These are phyloP conservation scores for Brachyalestes nurse DNA, from an alignment of 2,797 vertebrate genomes.

Conservation along the genomic window DNA sequence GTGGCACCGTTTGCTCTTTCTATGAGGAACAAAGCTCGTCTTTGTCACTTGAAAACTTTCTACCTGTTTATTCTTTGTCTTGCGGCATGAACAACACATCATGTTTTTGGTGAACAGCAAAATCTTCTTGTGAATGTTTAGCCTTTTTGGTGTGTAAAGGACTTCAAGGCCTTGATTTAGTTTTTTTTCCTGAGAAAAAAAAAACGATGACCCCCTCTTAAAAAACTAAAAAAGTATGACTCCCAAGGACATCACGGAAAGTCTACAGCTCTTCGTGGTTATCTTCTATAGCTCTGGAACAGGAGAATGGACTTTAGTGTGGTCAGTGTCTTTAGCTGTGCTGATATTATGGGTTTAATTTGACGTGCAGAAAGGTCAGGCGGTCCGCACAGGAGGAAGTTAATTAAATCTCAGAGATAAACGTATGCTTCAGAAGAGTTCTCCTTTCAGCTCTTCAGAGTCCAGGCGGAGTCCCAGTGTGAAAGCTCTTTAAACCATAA, in stretches of 20 bases:
- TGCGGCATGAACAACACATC: too few relatives aligned
- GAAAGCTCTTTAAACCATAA: not conserved
- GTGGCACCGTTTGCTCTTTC: not conserved
- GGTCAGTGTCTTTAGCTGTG: not conserved
- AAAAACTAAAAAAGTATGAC: not conserved
- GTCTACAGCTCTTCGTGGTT: slow-evolving; percentile 3
- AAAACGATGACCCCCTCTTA: too few relatives aligned
- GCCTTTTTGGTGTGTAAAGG: not conserved
- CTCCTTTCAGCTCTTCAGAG: not conserved
- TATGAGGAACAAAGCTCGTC: not conserved
- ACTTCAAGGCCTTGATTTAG: not conserved
- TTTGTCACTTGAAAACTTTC: not conserved
- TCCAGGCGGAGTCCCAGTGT: not conserved
- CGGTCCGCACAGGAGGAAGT: slow-evolving; percentile 3
- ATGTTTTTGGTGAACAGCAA: not conserved
- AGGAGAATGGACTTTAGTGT: not conserved
- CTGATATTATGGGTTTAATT: not conserved
- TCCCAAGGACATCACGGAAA: not conserved
- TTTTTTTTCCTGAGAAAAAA: too few relatives aligned
- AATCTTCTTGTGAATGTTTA: not conserved
- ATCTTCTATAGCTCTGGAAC: not conserved
- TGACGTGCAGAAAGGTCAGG: slow-evolving; percentile 41
- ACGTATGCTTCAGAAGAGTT: not conserved
- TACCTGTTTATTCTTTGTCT: not conserved
- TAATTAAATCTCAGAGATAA: slow-evolving; percentile 29